Conservation (phyloP, 30 jellyfish, hydroid and myxozoan genomes). For the Phacellophora camtschatica region DNA sequence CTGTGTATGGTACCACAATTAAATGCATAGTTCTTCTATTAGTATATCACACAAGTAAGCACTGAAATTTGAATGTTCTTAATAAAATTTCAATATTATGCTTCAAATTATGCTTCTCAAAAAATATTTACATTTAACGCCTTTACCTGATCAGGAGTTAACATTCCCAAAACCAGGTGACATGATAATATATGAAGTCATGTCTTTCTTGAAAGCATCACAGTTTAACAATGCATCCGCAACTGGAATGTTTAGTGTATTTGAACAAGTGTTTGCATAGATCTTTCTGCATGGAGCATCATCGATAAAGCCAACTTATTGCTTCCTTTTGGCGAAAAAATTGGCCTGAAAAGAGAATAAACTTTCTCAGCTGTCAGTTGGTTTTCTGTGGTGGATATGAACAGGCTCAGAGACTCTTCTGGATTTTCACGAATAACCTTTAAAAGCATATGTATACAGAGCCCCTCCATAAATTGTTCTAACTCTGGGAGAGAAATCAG, state of each 20-base stretch:
- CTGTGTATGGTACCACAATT: too few relatives aligned
- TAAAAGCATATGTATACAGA: neutral
- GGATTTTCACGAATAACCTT: neutral
- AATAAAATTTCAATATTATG: too few relatives aligned
- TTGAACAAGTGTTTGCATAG: neutral
- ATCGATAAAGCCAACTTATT: neutral
- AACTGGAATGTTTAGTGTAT: neutral
- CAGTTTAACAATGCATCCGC: neutral
- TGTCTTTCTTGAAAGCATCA: neutral
- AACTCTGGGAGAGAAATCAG: conserved; percentile 27
- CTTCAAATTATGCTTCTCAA: too few relatives aligned
- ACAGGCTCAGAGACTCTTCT: neutral
- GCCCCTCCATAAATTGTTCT: conserved; percentile 12
- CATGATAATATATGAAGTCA: neutral
- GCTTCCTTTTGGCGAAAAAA: conserved; percentile 5
- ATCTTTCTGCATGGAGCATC: neutral
- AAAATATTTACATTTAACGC: too few relatives aligned
- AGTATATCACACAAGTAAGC: too few relatives aligned
- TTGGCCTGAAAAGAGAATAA: neutral
- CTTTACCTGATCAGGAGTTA: too few relatives aligned
- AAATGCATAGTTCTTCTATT: too few relatives aligned
- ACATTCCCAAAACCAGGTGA: neutral
- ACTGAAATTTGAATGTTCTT: too few relatives aligned
- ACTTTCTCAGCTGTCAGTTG: neutral
- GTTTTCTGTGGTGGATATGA: neutral